phyloP scores from a whole-genome alignment of 2,797 vertebrate species.

The Amblyopsis hoosieri region DNA sequence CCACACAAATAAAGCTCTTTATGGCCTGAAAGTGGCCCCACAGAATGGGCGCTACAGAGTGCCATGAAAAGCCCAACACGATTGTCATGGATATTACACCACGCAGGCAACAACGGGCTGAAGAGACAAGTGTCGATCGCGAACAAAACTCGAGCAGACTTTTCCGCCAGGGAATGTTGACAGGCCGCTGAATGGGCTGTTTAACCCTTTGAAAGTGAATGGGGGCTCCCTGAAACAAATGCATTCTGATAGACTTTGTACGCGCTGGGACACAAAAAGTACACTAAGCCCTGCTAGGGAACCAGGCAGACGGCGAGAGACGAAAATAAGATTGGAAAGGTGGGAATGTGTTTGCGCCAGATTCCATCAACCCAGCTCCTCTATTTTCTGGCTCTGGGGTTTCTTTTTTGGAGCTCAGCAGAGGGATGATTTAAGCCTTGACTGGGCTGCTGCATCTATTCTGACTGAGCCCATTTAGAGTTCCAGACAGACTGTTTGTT shows the following conservation, averaged over 20 bases:
- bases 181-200: conserved; percentile 98
- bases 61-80: conserved; percentile 90
- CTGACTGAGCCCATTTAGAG: conserved; percentile 75
- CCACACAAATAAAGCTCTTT: conserved; percentile 98
- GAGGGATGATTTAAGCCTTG: conserved; percentile 79
- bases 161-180: conserved; percentile 90
- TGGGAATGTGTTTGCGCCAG: conserved; percentile 78
- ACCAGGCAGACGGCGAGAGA: conserved; percentile 76
- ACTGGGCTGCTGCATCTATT: conserved; percentile 73
- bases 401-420: conserved; percentile 70
- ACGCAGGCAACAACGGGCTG: conserved; percentile 93
- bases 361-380: conserved; percentile 75
- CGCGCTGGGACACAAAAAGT: conserved; percentile 85
- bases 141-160: conserved; percentile 93
- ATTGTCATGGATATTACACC: conserved; percentile 99
- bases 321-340: conserved; percentile 81
- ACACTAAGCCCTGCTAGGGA: conserved; percentile 78
- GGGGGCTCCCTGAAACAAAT: conserved; percentile 90
- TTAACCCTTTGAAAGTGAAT: conserved; percentile 99
- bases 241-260: conserved; percentile 94
- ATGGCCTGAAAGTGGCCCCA: conserved; percentile 97
- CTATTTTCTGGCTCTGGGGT: conserved; percentile 72
- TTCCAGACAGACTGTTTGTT: conserved; percentile 75
- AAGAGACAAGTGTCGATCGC: conserved; percentile 89
- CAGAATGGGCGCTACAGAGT: conserved; percentile 82